These are phyloP conservation scores for Drosophila histrio DNA, from an alignment of 2,888 invertebrate genomes.

Conservation along the genomic window DNA sequence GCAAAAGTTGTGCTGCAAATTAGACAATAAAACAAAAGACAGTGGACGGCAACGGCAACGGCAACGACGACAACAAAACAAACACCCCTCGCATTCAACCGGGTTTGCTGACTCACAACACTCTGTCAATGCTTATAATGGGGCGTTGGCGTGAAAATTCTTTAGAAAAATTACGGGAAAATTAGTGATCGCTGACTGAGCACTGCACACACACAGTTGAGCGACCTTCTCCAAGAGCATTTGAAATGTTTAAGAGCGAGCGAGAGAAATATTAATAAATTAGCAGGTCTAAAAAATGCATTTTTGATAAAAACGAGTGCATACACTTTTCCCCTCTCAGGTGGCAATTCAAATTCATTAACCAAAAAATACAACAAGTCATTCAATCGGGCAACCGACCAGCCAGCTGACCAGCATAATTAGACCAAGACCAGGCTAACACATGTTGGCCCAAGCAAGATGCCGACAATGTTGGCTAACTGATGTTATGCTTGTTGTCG, in stretches of 20 bases:
- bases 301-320: slow-evolving; percentile 8
- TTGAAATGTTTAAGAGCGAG: background rate
- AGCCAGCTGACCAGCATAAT: slow-evolving; percentile 66
- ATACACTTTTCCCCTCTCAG: background rate
- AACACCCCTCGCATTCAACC: slow-evolving; percentile 8
- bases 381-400: slow-evolving; percentile 23
- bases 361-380: slow-evolving; percentile 19
- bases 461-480: slow-evolving; percentile 21
- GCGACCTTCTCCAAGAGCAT: slow-evolving; percentile 30
- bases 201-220: slow-evolving; percentile 36
- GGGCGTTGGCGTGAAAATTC: slow-evolving; percentile 81
- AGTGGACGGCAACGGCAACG: slow-evolving; percentile 18
- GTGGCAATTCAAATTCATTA: slow-evolving; percentile 18
- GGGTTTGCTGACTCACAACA: slow-evolving; percentile 48
- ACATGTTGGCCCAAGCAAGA: slow-evolving; percentile 53
- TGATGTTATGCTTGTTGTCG: slow-evolving; percentile 13
- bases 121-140: slow-evolving; percentile 34
- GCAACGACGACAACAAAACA: slow-evolving; percentile 17
- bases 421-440: slow-evolving; percentile 69
- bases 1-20: slow-evolving; percentile 54
- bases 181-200: slow-evolving; percentile 57
- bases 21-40: slow-evolving; percentile 58
- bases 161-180: slow-evolving; percentile 50
- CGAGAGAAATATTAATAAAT: slow-evolving; percentile 17
- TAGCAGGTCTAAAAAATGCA: slow-evolving; percentile 37